Base-by-base conservation (phyloP, 2,888 invertebrate species). In the Caenorhabditis doughertyi region DNA sequence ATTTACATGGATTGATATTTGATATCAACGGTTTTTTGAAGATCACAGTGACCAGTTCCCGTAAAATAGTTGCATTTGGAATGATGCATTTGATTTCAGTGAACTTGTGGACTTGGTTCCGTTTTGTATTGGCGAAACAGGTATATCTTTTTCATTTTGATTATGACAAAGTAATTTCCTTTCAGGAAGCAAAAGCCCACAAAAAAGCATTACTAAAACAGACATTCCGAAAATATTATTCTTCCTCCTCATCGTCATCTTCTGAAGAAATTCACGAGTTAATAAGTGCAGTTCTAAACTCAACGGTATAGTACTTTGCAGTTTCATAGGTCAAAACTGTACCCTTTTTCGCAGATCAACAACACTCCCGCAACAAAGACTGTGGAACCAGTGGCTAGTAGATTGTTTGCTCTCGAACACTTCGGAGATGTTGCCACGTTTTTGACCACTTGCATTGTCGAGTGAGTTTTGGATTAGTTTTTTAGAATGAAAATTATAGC, bases 101-200 rank as follows among this genome's bases (percentile, higher is more conserved):
- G 25, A 91, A 91, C 65, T 65, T 91, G 3, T 91, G 91, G 90
- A 91, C 91, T 1, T 91, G 91, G 91, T 86, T 91, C 70, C 79
- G 90, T 60, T 91, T 91, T 71, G 91, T 91, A 8, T 71, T 91
- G 2, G 91, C 89, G 13, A 91, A 91, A 77, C 89, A 89, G 68
- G 85, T 85, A 56, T 27, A 70, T 21, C 65, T 72, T 39, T 56
- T 60, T 25, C 21, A 35, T 49, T 9, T 23, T n/a, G 23, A 55
- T 55, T 29, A 25, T 39, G 3, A 21, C 29, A 32, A 21, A 44
- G 3, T 64, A n/a, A 21, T 73, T 39, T 39, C 11, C 32, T 68
- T 81, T 1, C 62, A 81, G 79, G 87, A 79, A 67, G 85, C 85
- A 8, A 82, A 81, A 55, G 84, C 84, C 8, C 49, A 70, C 39